phyloP scores from a whole-genome alignment of 2,888 invertebrate genomes.

The Auanema freiburgensis region DNA sequence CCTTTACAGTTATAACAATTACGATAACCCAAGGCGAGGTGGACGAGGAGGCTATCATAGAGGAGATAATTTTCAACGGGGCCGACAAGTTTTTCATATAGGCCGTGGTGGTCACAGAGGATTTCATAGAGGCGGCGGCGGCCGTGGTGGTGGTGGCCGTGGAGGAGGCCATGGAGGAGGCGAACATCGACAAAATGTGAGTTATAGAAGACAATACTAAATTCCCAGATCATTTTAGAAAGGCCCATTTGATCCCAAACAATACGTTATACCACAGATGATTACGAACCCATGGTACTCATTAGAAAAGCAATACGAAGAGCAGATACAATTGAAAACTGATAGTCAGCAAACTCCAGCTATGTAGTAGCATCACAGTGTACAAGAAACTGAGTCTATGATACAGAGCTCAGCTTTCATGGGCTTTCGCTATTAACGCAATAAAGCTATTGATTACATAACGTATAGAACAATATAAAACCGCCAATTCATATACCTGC shows the following conservation, averaged over 20 bases:
- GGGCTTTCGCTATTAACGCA: too few relatives aligned
- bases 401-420: too few relatives aligned
- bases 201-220: conserved; percentile 1
- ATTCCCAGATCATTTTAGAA: not conserved
- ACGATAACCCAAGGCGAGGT: not conserved
- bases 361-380: too few relatives aligned
- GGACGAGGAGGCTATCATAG: not conserved
- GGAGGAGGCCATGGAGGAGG: conserved; percentile 4
- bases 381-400: too few relatives aligned
- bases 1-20: too few relatives aligned
- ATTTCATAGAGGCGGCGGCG: conserved; percentile 7
- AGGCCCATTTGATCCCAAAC: conserved; percentile 6
- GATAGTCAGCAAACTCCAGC: too few relatives aligned
- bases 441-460: too few relatives aligned
- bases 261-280: conserved; percentile 33
- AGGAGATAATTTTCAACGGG: not conserved
- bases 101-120: conserved; percentile 3
- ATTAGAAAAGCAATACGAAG: conserved; percentile 23
- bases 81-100: not conserved
- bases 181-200: not conserved
- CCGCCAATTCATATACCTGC: too few relatives aligned
- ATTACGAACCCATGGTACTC: conserved; percentile 32
- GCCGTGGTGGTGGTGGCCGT: conserved; percentile 9
- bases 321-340: too few relatives aligned
- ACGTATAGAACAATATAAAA: too few relatives aligned